Evolutionary conservation across 2,113 vertebrate species (phyloP), one percentile per base, ranked within the genome.

Genomic region (Genyomyrus donnyi): DNA sequence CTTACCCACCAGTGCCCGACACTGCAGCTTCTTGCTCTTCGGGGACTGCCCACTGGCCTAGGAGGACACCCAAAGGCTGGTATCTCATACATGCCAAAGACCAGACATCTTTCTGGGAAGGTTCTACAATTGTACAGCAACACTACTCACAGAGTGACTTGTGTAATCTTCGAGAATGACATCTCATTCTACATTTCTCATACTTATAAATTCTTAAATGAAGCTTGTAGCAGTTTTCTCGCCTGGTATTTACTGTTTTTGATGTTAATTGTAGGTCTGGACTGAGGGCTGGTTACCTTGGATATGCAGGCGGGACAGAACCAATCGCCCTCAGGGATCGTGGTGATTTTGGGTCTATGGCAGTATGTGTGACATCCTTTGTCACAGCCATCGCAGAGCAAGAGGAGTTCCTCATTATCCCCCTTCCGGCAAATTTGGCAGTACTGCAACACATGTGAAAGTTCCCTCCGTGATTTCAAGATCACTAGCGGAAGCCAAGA

Each of bases 351-450:
- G 92, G 97, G 97, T 85, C 96, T 95, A 91, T 98, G 97, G 95
- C 97, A 98, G 92, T 98, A 98, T 0, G 97, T 98, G 27, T 98
- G 97, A 92, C 97, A 97, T 90, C 97, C 97, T 94, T 96, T 97
- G 91, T 98, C 97, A 89, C 97, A 98, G 21, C 97, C 97, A 88
- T 98, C 97, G 91, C 97, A 98, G 80, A 98, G 96, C 11, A 98
- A 96, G 42, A 98, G 96, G 80, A 98, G 95, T 52, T 97, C 97
- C 90, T 98, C 97, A 24, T 97, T 97, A 85, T 97, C 97, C 89
- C 97, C 97, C 91, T 97, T 97, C 24, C 96, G 96, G 91, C 97
- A 98, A 58, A 98, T 96, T 46, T 98, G 97, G 94, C 97, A 98
- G 92, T 96, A 98, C 97, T 98, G 90, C n/a, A 94, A 95, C 95